These are phyloP conservation scores for Lacerta agilis DNA, from an alignment of 2,797 vertebrate genomes.

Conservation along the genomic window DNA sequence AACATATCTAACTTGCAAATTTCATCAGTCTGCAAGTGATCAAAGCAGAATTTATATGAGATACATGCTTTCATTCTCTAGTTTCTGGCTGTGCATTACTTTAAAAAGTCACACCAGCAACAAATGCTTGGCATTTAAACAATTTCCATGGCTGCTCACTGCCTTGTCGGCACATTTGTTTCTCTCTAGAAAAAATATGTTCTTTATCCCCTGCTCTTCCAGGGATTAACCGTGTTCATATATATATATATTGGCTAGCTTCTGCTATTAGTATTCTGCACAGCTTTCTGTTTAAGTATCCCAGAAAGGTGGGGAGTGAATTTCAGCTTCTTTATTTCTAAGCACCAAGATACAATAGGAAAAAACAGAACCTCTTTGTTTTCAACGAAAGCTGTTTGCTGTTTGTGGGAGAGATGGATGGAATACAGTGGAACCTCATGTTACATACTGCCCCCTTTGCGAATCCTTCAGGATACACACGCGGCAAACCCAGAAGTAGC, in stretches of 20 bases:
- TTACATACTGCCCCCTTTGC: no score
- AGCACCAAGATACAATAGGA: not conserved
- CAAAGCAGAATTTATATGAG: constrained; percentile 43
- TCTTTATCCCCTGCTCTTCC: constrained; percentile 5
- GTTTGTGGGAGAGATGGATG: no score
- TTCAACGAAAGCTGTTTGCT: not conserved
- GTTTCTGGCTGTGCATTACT: constrained; percentile 20
- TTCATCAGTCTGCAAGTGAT: constrained; percentile 22
- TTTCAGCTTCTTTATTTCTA: not conserved
- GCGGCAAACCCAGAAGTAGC: no score
- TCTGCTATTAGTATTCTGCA: not conserved
- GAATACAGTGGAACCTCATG: no score
- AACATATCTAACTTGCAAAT: constrained; percentile 55
- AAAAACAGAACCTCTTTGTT: not conserved
- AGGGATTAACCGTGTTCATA: not conserved
- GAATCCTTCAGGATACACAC: no score
- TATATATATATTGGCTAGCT: not conserved
- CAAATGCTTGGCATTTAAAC: constrained; percentile 9
- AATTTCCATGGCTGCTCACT: not conserved
- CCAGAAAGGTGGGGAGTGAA: not conserved
- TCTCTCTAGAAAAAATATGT: constrained; percentile 23
- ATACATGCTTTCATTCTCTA: constrained; percentile 38
- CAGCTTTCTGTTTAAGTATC: not conserved
- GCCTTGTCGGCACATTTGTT: constrained; percentile 16
- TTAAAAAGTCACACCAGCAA: constrained; percentile 34